phyloP scores from a whole-genome alignment of 2,797 vertebrate genomes.

The Mycteria americana region DNA sequence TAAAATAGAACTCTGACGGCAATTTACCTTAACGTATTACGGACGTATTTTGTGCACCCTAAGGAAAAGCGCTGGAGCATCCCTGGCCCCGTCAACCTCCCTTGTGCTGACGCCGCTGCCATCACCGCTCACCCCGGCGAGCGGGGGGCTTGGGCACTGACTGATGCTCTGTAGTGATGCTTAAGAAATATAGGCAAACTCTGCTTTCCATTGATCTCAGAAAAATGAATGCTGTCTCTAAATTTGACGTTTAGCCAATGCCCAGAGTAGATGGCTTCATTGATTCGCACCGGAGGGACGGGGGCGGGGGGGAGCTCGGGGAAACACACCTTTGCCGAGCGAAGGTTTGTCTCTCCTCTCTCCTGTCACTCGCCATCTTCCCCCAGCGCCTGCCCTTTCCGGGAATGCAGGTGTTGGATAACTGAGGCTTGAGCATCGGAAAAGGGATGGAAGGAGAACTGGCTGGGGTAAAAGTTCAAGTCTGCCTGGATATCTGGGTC shows the following conservation, averaged over 20 bases:
- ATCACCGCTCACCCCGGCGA: fast-evolving
- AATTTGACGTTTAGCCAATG: not conserved
- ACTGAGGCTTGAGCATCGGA: not conserved
- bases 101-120: not conserved
- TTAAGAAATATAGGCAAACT: not conserved
- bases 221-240: not conserved
- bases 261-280: not conserved
- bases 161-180: not conserved
- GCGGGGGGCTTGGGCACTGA: not conserved
- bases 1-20: fast-evolving
- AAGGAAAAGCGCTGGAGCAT: not conserved
- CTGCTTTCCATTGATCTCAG: not conserved
- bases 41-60: fast-evolving
- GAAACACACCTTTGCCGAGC: not conserved
- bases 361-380: not conserved
- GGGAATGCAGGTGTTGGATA: not conserved
- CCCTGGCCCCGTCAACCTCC: not conserved
- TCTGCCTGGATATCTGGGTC: not conserved
- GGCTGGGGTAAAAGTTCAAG: not conserved
- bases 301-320: fast-evolving
- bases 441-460: not conserved
- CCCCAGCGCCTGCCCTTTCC: not conserved
- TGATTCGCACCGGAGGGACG: not conserved
- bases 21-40: not conserved
- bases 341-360: not conserved